Evolutionary conservation across 2,113 vertebrate genomes (phyloP).

Genomic region (Mystacornis crossleyi): DNA sequence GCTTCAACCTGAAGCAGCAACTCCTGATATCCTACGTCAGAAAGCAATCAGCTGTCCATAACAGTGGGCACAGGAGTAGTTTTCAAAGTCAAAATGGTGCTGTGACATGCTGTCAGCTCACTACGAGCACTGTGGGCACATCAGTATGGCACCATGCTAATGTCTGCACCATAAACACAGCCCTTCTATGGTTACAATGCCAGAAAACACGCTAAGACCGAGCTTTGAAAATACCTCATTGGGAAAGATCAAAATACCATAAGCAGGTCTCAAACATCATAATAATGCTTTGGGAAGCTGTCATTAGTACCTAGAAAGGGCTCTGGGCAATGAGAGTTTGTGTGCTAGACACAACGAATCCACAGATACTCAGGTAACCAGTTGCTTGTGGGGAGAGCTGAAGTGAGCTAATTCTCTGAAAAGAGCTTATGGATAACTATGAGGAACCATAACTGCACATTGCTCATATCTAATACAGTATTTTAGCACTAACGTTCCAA

Average conservation of each 20-base stretch:
- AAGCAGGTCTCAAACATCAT: neutral
- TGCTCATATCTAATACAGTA: neutral
- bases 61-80: neutral
- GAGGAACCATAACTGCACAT: neutral
- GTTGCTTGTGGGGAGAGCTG: neutral
- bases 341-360: neutral
- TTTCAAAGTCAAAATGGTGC: neutral
- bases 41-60: neutral
- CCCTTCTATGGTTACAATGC: neutral
- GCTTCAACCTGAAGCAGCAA: neutral
- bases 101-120: neutral
- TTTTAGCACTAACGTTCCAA: neutral
- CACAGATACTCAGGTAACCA: neutral
- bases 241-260: neutral
- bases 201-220: rapidly evolving
- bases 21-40: neutral
- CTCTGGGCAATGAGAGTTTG: neutral
- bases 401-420: neutral
- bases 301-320: neutral
- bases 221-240: neutral
- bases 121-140: neutral
- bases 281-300: neutral
- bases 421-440: neutral
- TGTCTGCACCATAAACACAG: neutral
- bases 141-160: neutral